Evolutionary conservation across 2,797 vertebrate genomes (phyloP).

Genomic region (Sebastiscus albofasciatus): DNA sequence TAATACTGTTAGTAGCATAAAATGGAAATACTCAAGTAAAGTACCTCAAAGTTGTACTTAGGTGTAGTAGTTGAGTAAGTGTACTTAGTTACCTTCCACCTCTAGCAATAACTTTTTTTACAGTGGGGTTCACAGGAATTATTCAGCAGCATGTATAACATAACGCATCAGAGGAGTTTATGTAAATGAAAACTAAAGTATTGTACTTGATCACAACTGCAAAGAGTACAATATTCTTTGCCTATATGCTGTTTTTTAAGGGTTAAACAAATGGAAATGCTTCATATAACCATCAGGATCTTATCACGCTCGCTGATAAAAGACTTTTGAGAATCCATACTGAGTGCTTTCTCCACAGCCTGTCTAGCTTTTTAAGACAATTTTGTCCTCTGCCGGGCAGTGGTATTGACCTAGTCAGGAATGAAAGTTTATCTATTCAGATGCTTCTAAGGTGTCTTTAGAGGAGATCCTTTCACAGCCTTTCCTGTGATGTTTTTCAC

Average conservation of each 20-base stretch:
- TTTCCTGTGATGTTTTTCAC: constrained; percentile 31
- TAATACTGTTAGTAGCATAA: neutral
- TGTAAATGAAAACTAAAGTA: neutral
- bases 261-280: neutral
- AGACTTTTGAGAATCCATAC: neutral
- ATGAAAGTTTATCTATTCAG: constrained; percentile 29
- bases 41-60: too few relatives aligned
- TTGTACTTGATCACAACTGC: neutral
- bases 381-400: constrained; percentile 22
- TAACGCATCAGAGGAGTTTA: neutral
- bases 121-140: neutral
- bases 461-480: neutral
- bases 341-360: neutral
- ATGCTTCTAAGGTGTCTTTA: constrained; percentile 32
- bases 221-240: neutral
- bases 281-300: neutral
- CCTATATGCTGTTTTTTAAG: neutral
- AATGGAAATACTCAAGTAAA: neutral
- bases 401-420: constrained; percentile 30
- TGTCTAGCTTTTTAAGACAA: constrained; percentile 1
- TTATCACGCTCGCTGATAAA: neutral
- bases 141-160: neutral
- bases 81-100: neutral
- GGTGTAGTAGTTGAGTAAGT: too few relatives aligned
- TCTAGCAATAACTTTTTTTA: neutral